Conservation (phyloP, 2,888 invertebrate species). For the Lottia scabra region DNA sequence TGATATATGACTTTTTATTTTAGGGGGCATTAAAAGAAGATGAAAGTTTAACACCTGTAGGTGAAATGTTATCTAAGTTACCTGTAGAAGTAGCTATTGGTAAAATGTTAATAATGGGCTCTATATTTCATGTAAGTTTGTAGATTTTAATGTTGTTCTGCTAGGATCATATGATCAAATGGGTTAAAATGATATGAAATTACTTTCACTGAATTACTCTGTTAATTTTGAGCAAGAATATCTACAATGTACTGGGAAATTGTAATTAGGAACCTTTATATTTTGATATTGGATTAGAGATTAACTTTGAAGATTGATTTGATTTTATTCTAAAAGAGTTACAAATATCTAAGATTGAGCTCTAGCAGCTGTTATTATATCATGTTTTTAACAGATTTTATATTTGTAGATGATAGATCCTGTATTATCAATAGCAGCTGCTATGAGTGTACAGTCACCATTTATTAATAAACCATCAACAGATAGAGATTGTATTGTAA, state of each 20-base stretch:
- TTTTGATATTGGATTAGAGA: too few species aligned
- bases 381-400: constrained; percentile 7
- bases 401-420: constrained; percentile 78
- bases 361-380: too few species aligned
- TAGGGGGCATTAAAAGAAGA: constrained; percentile 82
- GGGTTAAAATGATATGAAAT: too few species aligned
- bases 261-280: too few species aligned
- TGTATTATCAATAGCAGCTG: constrained; percentile 89
- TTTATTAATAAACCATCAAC: constrained; percentile 90
- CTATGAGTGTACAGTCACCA: constrained; percentile 92
- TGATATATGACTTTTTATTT: constrained; percentile 9
- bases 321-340: too few species aligned
- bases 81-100: constrained; percentile 96
- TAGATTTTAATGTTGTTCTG: not conserved
- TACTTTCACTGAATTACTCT: too few species aligned
- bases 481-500: constrained; percentile 79
- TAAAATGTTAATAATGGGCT: constrained; percentile 94
- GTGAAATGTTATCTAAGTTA: constrained; percentile 82
- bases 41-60: constrained; percentile 85
- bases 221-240: too few species aligned
- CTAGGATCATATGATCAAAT: too few species aligned
- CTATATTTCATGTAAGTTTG: constrained; percentile 78
- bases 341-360: too few species aligned
- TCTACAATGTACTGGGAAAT: too few species aligned
- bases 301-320: too few species aligned